These are phyloP conservation scores for Nesogale talazaci DNA, from an alignment of 2,113 vertebrate species.

Conservation along the genomic window DNA sequence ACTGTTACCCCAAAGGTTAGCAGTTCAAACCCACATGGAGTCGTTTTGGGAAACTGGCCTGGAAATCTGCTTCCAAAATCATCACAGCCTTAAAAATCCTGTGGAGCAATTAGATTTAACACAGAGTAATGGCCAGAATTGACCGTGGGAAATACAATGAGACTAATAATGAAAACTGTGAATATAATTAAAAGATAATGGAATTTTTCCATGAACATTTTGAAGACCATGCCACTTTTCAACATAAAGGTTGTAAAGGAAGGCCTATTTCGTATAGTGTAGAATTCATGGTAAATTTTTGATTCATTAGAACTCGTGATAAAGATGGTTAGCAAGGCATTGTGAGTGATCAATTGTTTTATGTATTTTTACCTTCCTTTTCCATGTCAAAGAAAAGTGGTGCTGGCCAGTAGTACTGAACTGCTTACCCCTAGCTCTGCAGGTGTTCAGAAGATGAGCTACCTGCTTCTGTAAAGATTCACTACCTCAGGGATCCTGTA, in stretches of 20 bases:
- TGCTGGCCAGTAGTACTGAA: too few species aligned
- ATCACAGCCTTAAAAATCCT: not conserved
- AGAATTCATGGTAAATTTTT: conserved; percentile 4
- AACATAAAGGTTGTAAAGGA: conserved; percentile 16
- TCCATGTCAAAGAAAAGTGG: not conserved
- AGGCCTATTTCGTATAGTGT: not conserved
- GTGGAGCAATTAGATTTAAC: not conserved
- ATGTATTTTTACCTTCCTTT: not conserved
- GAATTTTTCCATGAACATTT: too few species aligned
- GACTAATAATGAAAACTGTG: too few species aligned
- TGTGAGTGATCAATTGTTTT: not conserved
- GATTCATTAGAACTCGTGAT: not conserved
- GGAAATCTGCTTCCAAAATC: too few species aligned
- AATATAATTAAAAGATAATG: too few species aligned
- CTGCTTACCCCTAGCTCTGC: too few species aligned
- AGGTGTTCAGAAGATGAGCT: too few species aligned
- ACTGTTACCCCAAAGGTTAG: not conserved
- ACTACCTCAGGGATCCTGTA: too few species aligned
- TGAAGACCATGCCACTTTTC: not conserved
- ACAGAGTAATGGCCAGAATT: too few species aligned
- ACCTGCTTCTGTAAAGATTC: too few species aligned
- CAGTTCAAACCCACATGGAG: not conserved
- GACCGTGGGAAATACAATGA: too few species aligned
- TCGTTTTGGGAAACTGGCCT: not conserved
- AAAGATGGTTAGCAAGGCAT: not conserved